Percentiles rank a stretch among this genome's conserved stretches.
phyloP scores from a whole-genome alignment of 2,888 invertebrate species.

The Chrysolina haemoptera region DNA sequence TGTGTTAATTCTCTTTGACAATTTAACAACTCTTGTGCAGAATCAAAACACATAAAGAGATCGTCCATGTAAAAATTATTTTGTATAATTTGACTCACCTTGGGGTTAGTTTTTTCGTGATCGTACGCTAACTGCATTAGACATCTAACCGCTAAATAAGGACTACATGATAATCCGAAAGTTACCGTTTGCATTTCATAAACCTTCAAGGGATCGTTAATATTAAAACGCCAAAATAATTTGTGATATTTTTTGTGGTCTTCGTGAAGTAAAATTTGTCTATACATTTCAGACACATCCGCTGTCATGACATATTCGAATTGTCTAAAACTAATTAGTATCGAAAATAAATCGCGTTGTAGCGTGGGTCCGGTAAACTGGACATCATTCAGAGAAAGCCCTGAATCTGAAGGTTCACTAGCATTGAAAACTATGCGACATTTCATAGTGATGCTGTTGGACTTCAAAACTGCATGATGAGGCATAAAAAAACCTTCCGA shows the following conservation, averaged over 20 bases:
- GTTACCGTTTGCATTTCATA: not conserved
- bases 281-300: slow-evolving; percentile 41
- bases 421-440: slow-evolving; percentile 44
- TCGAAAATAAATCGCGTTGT: slow-evolving; percentile 36
- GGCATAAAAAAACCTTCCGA: slow-evolving; percentile 31
- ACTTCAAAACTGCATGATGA: slow-evolving; percentile 38
- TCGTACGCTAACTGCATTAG: not conserved
- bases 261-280: slow-evolving; percentile 32
- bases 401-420: slow-evolving; percentile 28
- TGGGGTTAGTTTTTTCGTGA: too few relatives aligned
- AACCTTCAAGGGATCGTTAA: not conserved
- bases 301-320: slow-evolving; percentile 39
- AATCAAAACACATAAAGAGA: too few relatives aligned
- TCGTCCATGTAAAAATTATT: too few relatives aligned
- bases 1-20: too few relatives aligned
- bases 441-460: slow-evolving; percentile 28
- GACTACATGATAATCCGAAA: too few relatives aligned
- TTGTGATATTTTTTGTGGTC: slow-evolving; percentile 27
- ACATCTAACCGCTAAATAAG: too few relatives aligned
- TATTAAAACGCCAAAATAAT: slow-evolving; percentile 36
- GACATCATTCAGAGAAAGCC: slow-evolving; percentile 40
- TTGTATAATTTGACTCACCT: too few relatives aligned
- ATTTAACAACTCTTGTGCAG: too few relatives aligned
- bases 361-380: slow-evolving; percentile 35
- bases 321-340: slow-evolving; percentile 31